phyloP scores from a whole-genome alignment of 2,113 vertebrate species.

The Centropus unirufus region DNA sequence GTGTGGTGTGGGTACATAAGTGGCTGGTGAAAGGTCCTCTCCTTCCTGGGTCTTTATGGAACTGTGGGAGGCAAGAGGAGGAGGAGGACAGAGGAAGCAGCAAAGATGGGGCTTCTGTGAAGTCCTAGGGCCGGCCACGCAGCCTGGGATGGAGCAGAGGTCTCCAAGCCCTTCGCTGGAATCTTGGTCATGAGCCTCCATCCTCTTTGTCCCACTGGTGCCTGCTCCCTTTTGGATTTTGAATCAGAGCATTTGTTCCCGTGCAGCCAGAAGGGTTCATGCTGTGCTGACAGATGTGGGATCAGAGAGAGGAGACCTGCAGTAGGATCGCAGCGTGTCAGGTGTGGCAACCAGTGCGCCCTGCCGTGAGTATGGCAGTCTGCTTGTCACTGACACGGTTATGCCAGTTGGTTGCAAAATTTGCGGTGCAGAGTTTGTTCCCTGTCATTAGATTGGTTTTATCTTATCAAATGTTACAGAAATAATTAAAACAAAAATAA shows the following conservation, averaged over 20 bases:
- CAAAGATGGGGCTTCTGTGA: neutral
- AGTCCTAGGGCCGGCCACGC: neutral
- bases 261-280: rapidly evolving
- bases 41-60: rapidly evolving
- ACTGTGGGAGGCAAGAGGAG: neutral
- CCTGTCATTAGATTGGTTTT: too few species aligned
- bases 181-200: rapidly evolving
- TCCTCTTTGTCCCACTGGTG: rapidly evolving
- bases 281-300: rapidly evolving
- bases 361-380: rapidly evolving
- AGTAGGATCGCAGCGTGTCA: rapidly evolving
- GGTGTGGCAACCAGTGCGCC: too few species aligned
- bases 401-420: neutral
- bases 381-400: rapidly evolving
- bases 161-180: neutral
- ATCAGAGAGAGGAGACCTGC: neutral
- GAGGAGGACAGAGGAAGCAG: rapidly evolving
- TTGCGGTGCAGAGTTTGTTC: too few species aligned
- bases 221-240: rapidly evolving
- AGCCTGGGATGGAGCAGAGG: rapidly evolving
- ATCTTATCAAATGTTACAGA: too few species aligned
- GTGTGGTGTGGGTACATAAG: rapidly evolving
- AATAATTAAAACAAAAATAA: too few species aligned
- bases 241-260: too few species aligned
- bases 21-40: rapidly evolving